Conservation (phyloP, 2,797 vertebrate species). For the Betta splendens region DNA sequence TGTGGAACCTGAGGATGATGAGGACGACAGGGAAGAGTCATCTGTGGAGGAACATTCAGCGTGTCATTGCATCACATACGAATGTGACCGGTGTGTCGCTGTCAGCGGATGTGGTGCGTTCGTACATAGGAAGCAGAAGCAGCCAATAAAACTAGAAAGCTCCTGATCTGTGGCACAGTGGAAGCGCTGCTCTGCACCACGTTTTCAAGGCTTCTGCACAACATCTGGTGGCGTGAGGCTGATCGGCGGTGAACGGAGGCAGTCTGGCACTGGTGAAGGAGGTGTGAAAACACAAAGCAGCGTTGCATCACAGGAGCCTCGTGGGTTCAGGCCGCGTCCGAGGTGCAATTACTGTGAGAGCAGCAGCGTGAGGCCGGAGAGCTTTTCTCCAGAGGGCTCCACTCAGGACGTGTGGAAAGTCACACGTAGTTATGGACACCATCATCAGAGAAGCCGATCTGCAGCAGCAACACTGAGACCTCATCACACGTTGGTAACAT, state of each 20-base stretch:
- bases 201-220: slow-evolving; percentile 25
- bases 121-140: too few relatives aligned
- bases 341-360: slow-evolving; percentile 53
- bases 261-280: slow-evolving; percentile 33
- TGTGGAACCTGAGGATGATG: slow-evolving; percentile 39
- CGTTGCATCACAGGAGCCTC: slow-evolving; percentile 31
- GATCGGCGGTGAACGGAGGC: slow-evolving; percentile 34
- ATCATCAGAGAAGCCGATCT: not conserved
- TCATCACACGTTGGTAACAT: too few relatives aligned
- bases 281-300: slow-evolving; percentile 38
- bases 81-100: too few relatives aligned
- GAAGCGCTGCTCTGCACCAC: slow-evolving; percentile 39
- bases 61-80: too few relatives aligned
- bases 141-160: too few relatives aligned
- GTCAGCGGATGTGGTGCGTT: too few relatives aligned
- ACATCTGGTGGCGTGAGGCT: slow-evolving; percentile 50
- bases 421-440: not conserved
- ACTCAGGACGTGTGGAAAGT: slow-evolving; percentile 1
- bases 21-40: slow-evolving; percentile 33
- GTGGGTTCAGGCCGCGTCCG: slow-evolving; percentile 39
- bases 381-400: not conserved
- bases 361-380: slow-evolving; percentile 13
- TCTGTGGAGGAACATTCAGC: slow-evolving; percentile 12
- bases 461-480: too few relatives aligned
- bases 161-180: too few relatives aligned